Percentiles rank a stretch among this genome's conserved stretches.
Conservation (phyloP, 2,888 invertebrate genomes). For the Didymodactylos carnosus region DNA sequence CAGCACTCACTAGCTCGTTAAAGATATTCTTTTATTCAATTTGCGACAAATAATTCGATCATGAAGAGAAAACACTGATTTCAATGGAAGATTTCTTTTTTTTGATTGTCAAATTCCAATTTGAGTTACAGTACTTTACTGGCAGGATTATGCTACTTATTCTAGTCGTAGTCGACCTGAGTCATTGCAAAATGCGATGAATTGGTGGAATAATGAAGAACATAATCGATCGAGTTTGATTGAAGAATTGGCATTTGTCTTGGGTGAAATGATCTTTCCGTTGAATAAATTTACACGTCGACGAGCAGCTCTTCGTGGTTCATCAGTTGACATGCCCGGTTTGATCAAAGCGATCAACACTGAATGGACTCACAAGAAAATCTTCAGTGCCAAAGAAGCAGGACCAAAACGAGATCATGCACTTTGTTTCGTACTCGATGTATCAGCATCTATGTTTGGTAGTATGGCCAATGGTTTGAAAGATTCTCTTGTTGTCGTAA, state of each 20-base stretch:
- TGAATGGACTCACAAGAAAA: background rate
- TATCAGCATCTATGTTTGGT: background rate
- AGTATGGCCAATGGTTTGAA: background rate
- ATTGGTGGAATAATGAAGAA: background rate
- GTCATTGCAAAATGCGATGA: too few species aligned
- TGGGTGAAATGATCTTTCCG: background rate
- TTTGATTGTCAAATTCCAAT: too few species aligned
- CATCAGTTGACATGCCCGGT: background rate
- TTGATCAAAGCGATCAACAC: background rate
- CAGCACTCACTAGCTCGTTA: too few species aligned
- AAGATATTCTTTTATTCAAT: too few species aligned
- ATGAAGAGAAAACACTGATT: too few species aligned
- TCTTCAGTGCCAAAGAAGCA: background rate
- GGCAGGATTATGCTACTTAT: too few species aligned
- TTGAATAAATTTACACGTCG: background rate
- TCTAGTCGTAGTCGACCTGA: too few species aligned
- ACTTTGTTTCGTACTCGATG: background rate
- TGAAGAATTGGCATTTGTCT: background rate
- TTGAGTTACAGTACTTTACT: too few species aligned
- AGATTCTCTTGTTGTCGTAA: background rate
- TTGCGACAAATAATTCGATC: too few species aligned
- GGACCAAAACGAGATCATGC: background rate
- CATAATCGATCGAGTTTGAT: background rate
- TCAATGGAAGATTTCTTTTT: too few species aligned
- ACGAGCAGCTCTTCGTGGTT: background rate